Conservation (phyloP, 2,797 vertebrate species). For the Enteromius radiatus region DNA sequence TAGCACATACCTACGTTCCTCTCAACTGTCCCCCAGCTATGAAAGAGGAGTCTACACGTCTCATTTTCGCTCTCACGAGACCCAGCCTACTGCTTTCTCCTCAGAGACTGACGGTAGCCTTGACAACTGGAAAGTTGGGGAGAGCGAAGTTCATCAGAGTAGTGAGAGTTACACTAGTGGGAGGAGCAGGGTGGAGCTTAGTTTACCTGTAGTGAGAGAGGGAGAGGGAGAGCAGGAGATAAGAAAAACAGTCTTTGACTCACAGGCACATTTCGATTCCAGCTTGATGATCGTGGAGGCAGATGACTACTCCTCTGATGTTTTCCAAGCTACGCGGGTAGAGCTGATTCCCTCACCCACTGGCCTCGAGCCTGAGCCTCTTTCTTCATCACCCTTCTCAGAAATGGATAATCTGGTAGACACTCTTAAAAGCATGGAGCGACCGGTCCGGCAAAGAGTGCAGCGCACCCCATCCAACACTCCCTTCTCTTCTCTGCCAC, state of each 20-base stretch:
- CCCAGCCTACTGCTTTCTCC: conserved; percentile 32
- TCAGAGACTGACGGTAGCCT: conserved; percentile 49
- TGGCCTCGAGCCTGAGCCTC: conserved; percentile 64
- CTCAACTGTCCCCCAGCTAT: not conserved
- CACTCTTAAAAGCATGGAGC: conserved; percentile 88
- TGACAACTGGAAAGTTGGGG: conserved; percentile 55
- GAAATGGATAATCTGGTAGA: conserved; percentile 90
- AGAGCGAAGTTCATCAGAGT: conserved; percentile 61
- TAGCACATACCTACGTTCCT: conserved; percentile 39
- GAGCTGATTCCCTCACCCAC: conserved; percentile 69
- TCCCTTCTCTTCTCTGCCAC: conserved; percentile 77
- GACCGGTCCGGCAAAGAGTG: conserved; percentile 77
- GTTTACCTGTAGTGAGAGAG: conserved; percentile 41
- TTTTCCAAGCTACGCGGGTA: conserved; percentile 77
- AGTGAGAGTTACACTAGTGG: conserved; percentile 53
- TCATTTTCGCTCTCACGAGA: conserved; percentile 41
- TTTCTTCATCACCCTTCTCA: conserved; percentile 57
- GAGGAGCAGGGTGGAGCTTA: conserved; percentile 57
- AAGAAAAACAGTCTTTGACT: conserved; percentile 60
- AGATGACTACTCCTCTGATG: conserved; percentile 60
- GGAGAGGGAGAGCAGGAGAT: conserved; percentile 55
- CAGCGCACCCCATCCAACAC: conserved; percentile 64
- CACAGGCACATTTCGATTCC: conserved; percentile 41
- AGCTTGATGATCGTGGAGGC: conserved; percentile 38
- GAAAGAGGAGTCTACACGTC: conserved; percentile 8